Evolutionary conservation across 2,113 vertebrate species (phyloP).

Genomic region (Phalacrocorax brasilianus): DNA sequence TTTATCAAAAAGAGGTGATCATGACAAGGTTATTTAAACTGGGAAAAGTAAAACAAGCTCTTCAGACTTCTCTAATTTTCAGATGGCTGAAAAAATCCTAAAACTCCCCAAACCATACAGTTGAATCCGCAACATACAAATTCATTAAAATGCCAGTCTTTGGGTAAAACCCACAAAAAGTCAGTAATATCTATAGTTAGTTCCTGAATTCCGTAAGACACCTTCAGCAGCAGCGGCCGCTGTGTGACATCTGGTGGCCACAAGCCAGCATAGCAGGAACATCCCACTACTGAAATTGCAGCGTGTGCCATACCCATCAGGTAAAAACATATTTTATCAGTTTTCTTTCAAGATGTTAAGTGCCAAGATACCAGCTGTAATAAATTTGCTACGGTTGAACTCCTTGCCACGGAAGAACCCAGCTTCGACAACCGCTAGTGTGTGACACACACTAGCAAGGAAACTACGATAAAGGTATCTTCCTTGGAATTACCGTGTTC

Average conservation of each 20-base stretch:
- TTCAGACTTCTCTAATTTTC: background rate
- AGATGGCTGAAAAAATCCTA: background rate
- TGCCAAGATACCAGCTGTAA: fast-evolving
- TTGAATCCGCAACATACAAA: background rate
- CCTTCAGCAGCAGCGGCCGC: background rate
- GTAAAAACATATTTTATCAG: fast-evolving
- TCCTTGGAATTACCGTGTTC: fast-evolving
- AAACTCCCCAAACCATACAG: background rate
- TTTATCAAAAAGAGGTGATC: background rate
- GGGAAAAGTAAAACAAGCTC: background rate
- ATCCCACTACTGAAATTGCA: background rate
- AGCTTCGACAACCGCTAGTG: background rate
- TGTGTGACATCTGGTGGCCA: slow-evolving; percentile 15
- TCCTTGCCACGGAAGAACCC: background rate
- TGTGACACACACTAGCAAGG: background rate
- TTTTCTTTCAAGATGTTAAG: background rate
- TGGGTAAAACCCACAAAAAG: background rate
- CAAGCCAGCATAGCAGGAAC: background rate
- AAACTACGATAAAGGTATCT: fast-evolving
- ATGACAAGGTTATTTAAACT: background rate
- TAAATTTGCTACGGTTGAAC: background rate
- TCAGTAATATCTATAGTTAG: background rate
- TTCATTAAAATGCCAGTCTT: background rate
- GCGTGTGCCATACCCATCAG: fast-evolving
- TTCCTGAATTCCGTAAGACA: background rate